A percentile compares a stretch with the other conserved stretches of the same genome.
phyloP scores from a whole-genome alignment of 2,888 invertebrate genomes.

The Ischnura elegans region DNA sequence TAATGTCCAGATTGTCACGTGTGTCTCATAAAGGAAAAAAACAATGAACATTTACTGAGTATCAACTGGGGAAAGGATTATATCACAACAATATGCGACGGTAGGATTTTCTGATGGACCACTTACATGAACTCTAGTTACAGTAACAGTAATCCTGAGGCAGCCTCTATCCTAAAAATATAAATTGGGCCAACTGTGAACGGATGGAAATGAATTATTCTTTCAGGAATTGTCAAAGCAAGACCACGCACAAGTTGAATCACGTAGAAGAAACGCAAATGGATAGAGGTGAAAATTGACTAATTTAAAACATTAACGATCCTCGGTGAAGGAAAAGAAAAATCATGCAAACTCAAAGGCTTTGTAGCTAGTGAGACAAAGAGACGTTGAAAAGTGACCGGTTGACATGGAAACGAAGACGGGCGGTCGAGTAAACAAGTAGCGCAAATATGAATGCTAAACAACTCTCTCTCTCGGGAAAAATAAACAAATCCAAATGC shows the following conservation, averaged over 20 bases:
- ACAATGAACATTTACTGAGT: no score
- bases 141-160: no score
- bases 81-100: no score
- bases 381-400: not conserved
- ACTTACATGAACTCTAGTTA: no score
- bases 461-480: not conserved
- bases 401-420: not conserved
- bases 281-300: not conserved
- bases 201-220: no score
- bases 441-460: conserved; percentile 9
- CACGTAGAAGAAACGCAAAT: not conserved
- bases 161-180: no score
- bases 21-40: no score
- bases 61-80: no score
- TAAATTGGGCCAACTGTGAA: no score
- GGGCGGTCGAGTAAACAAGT: not conserved
- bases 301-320: not conserved
- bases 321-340: not conserved
- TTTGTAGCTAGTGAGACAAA: not conserved
- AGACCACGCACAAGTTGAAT: no score
- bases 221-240: not conserved
- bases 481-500: not conserved
- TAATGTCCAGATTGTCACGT: no score
- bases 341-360: not conserved
- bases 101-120: no score